Evolutionary conservation across 2,113 vertebrate genomes (phyloP).

Genomic region (Dicerorhinus sumatrensis): DNA sequence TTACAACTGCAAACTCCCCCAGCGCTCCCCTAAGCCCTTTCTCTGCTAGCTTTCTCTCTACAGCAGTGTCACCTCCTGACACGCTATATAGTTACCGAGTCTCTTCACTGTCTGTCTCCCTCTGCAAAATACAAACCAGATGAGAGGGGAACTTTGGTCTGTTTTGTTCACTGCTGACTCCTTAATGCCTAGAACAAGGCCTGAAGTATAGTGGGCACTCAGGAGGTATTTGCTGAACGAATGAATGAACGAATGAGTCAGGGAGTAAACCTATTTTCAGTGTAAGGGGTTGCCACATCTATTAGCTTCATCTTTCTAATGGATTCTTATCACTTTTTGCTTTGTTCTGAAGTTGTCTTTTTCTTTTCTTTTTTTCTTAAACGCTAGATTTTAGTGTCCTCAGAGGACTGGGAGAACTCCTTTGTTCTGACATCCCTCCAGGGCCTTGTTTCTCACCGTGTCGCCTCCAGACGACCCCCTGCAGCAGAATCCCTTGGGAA

Average conservation of each 20-base stretch:
- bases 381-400: background rate
- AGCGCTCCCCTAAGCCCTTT: too few relatives aligned
- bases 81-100: too few relatives aligned
- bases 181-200: too few relatives aligned
- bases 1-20: background rate
- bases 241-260: background rate
- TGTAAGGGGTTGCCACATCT: background rate
- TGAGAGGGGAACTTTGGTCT: background rate
- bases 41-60: background rate
- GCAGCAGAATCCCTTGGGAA: background rate
- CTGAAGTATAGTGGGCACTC: background rate
- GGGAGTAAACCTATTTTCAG: background rate
- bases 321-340: background rate
- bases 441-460: background rate
- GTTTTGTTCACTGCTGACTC: background rate
- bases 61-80: background rate
- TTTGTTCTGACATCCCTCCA: background rate
- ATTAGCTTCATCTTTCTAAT: background rate
- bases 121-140: background rate
- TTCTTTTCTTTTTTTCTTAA: background rate
- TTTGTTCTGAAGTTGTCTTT: background rate
- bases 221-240: background rate
- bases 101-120: background rate
- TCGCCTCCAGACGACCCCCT: rapidly evolving
- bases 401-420: background rate